Percentiles rank a stretch among this genome's conserved stretches.
Conservation (phyloP, 2,797 vertebrate species). For the Coregonus sp. region DNA sequence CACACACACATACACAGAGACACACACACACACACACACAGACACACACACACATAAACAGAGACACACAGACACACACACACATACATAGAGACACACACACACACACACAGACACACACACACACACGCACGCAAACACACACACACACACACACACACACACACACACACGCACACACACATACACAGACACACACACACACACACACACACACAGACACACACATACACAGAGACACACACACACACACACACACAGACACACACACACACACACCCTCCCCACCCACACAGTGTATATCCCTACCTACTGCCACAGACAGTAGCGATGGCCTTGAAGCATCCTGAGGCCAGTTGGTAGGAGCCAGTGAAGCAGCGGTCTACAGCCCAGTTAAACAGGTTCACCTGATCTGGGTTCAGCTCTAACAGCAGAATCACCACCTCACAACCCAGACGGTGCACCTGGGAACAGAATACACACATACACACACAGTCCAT, state of each 20-base stretch:
- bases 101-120: too few relatives aligned
- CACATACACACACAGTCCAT: not conserved
- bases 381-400: constrained; percentile 99
- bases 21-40: too few relatives aligned
- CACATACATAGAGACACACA: too few relatives aligned
- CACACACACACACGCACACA: too few relatives aligned
- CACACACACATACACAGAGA: too few relatives aligned
- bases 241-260: not conserved
- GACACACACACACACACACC: too few relatives aligned
- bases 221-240: not conserved
- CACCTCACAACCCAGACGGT: constrained; percentile 96
- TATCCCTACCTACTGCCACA: constrained; percentile 90
- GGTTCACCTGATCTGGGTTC: constrained; percentile 96
- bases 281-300: too few relatives aligned
- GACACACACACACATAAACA: too few relatives aligned
- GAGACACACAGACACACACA: too few relatives aligned
- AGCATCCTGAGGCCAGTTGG: constrained; percentile 96
- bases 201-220: not conserved
- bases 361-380: constrained; percentile 97
- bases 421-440: constrained; percentile 94
- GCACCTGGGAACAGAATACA: constrained; percentile 77
- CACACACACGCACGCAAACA: too few relatives aligned
- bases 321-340: constrained; percentile 97
- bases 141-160: too few relatives aligned
- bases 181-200: not conserved